Evolutionary conservation across 2,888 invertebrate genomes (phyloP), one percentile per base, ranked within the genome.

Genomic region (Agriopis aurantiaria): DNA sequence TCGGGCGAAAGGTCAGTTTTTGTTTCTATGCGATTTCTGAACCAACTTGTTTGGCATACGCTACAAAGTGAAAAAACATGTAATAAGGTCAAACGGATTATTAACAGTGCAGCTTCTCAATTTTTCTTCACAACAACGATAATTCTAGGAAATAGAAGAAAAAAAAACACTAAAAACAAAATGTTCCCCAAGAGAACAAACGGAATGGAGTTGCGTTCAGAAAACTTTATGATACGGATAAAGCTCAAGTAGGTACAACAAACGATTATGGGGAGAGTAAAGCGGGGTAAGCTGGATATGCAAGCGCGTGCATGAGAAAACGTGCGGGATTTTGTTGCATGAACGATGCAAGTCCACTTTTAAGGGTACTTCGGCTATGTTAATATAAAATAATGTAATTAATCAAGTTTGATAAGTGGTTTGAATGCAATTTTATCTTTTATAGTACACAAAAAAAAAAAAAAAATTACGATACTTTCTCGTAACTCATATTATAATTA

Each of bases 161-260:
- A 45, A 57, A 53, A 65, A 51, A 33, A 33, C 33, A 3, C 43
- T 40, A 52, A 56, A 64, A 51, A 43, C 51, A 58, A 53, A 45
- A 62, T 53, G 62, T 53, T 53, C 46, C 62, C 62, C 53, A n/a
- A 53, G 62, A 53, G 62, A 62, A 33, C 53, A 62, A 53, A 53
- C 53, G 45, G 23, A 62, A 62, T 45, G 10, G 53, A 52, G 62
- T 45, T 45, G 65, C 45, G 51, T 57, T 58, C 17, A 48, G 57
- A 52, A 65, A 65, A 65, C 41, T 65, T 65, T 65, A 58, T 51
- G 57, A 57, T 51, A 57, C 43, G 41, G 56, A 65, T 65, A 58
- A 57, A 57, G 46, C 56, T 53, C 51, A 43, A 64, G 64, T 56
- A 53, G 52, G 45, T 62, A 59, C 48, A 61, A 52, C 41, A 33